Evolutionary conservation across 1,140 invertebrate species (phyloP).

Genomic region (Drosophila bocqueti): DNA sequence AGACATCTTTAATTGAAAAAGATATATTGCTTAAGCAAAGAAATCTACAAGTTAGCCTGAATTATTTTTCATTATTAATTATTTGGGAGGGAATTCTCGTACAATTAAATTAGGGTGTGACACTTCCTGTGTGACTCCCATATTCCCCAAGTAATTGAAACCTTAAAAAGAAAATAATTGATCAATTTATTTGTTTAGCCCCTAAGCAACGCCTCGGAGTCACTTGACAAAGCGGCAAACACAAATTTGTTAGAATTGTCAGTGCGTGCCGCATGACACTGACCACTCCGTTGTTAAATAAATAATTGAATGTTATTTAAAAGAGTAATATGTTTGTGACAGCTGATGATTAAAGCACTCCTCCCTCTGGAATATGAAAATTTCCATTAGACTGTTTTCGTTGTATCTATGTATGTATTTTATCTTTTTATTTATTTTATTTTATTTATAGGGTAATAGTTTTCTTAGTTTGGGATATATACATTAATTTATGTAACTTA

Average conservation of each 20-base stretch:
- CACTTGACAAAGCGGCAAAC: slow-evolving; percentile 6
- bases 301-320: slow-evolving; percentile 19
- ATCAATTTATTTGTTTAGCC: slow-evolving; percentile 33
- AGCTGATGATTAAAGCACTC: background rate
- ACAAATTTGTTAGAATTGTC: slow-evolving; percentile 29
- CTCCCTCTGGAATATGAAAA: background rate
- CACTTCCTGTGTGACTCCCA: slow-evolving; percentile 13
- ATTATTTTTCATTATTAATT: background rate
- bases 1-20: background rate
- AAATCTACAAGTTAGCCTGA: background rate
- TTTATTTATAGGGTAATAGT: no score
- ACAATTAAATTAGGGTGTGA: slow-evolving; percentile 19
- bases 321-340: slow-evolving; percentile 2
- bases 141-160: slow-evolving; percentile 37
- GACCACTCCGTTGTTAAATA: slow-evolving; percentile 14
- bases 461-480: no score
- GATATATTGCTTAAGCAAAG: background rate
- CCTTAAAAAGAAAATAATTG: slow-evolving; percentile 26
- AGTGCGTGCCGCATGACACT: slow-evolving; percentile 7
- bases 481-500: no score
- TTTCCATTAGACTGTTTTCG: no score
- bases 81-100: slow-evolving; percentile 18
- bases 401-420: no score
- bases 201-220: slow-evolving; percentile 9
- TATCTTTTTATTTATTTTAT: no score